Evolutionary conservation across 2,888 invertebrate genomes (phyloP), one percentile per base, ranked within the genome.

Genomic region (Hypercompe scribonia): DNA sequence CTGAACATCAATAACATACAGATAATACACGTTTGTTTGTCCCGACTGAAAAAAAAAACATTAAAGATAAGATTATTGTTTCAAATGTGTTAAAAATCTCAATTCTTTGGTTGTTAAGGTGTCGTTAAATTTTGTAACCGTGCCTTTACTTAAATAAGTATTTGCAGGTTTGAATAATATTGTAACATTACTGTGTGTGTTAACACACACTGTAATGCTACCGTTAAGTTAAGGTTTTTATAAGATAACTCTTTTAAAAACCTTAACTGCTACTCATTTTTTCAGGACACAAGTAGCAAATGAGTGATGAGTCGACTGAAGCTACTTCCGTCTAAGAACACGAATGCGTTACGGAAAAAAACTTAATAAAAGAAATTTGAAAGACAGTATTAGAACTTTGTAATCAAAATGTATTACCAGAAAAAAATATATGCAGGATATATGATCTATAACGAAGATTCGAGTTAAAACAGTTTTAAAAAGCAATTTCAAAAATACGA

Each of bases 21-120:
- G 42, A 66, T 33, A 46, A 66, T 46, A 33, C 31, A 66, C 21
- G 18, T 66, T 46, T 31, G 46, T 66, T 61, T 31, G 21, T 66
- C 66, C 28, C 18, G 21, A 42, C 8, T n/a, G 11, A 10, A 66
- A 66, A 28, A 54, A 66, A 46, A 5, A 46, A 24, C 42, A 33
- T 13, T 33, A 66, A 21, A 46, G 66, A 66, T 66, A 66, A 66
- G 31, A 24, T 31, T 66, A 33, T 46, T 21, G 15, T 42, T 28
- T 3, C 10, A 66, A 66, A 66, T 42, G 31, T 42, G 21, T 66
- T 2, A 42, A 42, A 21, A 65, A 65, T 18, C 65, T 58, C 13
- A 58, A 58, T 58, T 28, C 28, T 28, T 28, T 11, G 15, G 15
- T 58, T 28, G 15, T 58, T 58, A 28, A 58, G 28, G 15, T 15